Evolutionary conservation across 2,888 invertebrate species (phyloP).

Genomic region (Rhodophaea formosa): DNA sequence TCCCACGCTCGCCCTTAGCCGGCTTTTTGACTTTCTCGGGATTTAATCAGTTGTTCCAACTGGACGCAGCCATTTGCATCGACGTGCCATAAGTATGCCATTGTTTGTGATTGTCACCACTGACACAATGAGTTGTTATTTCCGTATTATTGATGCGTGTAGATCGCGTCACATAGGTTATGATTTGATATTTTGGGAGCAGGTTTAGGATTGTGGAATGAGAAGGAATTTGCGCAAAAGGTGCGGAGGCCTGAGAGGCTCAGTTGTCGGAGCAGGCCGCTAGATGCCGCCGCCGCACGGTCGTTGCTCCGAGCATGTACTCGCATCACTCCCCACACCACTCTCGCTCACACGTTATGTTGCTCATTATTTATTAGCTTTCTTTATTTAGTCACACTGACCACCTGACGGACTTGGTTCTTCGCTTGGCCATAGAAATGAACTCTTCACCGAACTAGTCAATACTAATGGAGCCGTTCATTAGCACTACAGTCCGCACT

Average conservation of each 20-base stretch:
- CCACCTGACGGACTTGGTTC: background rate
- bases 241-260: background rate
- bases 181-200: background rate
- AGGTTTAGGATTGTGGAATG: background rate
- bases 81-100: constrained; percentile 11
- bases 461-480: constrained; percentile 4
- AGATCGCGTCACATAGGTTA: background rate
- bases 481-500: background rate
- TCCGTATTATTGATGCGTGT: background rate
- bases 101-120: constrained; percentile 12
- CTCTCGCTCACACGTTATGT: constrained; percentile 14
- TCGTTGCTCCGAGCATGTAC: constrained; percentile 50
- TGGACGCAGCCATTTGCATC: constrained; percentile 7
- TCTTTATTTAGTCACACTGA: constrained; percentile 1
- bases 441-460: background rate
- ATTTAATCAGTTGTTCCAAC: constrained; percentile 1
- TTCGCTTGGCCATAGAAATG: background rate
- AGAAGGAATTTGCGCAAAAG: background rate
- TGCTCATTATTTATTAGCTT: constrained; percentile 9
- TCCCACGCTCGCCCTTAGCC: constrained; percentile 1
- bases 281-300: constrained; percentile 47
- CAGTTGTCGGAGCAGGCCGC: constrained; percentile 27
- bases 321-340: constrained; percentile 17
- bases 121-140: constrained; percentile 6
- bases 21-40: background rate